phyloP scores from a whole-genome alignment of 2,888 invertebrate species.

The Cyclophora punctaria region DNA sequence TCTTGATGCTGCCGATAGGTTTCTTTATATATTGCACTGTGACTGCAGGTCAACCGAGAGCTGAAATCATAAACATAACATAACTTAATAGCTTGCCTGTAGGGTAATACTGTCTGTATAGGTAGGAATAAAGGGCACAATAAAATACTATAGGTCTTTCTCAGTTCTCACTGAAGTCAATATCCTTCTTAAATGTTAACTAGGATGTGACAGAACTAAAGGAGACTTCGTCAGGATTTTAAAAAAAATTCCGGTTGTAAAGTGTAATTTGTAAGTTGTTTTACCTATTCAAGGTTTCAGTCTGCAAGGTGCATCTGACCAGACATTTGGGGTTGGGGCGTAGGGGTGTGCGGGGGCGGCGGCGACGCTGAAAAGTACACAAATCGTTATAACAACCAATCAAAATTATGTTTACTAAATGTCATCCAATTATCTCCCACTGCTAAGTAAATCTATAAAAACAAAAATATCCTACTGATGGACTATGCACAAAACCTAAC shows the following conservation, averaged over 20 bases:
- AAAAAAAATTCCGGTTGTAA: no score
- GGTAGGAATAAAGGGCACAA: no score
- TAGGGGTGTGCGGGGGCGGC: slow-evolving; percentile 69
- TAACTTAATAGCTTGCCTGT: slow-evolving; percentile 1
- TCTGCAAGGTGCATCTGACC: slow-evolving; percentile 59
- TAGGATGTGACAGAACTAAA: no score
- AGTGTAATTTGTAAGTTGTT: neutral
- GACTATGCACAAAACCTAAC: no score
- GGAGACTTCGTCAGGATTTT: no score
- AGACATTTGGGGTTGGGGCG: slow-evolving; percentile 67
- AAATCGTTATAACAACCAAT: slow-evolving; percentile 1
- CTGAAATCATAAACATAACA: slow-evolving; percentile 30
- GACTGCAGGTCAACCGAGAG: slow-evolving; percentile 49
- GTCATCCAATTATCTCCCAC: no score
- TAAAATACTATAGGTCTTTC: no score
- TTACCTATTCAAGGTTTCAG: slow-evolving; percentile 52
- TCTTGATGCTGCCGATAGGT: slow-evolving; percentile 53
- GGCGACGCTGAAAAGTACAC: slow-evolving; percentile 50
- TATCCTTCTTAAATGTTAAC: no score
- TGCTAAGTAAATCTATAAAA: no score
- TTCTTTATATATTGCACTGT: slow-evolving; percentile 48
- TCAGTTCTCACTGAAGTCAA: no score
- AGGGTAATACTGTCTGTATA: neutral
- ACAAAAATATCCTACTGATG: no score
- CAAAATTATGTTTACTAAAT: no score